Base-by-base conservation (phyloP, 53 echinoderm and acorn worm genomes). In the Zoroaster sp. region DNA sequence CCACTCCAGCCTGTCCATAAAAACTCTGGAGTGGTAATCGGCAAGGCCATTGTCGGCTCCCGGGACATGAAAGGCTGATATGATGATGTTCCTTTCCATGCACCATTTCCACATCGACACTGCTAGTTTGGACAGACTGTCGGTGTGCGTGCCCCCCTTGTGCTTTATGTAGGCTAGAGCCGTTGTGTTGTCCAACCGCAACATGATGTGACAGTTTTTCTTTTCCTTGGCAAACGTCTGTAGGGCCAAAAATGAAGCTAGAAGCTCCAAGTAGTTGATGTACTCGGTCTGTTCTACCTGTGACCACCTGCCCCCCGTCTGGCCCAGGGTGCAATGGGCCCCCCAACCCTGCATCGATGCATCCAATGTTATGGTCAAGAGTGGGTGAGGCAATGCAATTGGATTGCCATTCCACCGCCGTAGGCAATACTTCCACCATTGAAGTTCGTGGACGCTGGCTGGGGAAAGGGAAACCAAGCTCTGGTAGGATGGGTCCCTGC, bases 101-200 rank as follows among this genome's bases (percentile, higher is more conserved):
- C 92, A 90, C 94, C 88, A 94, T 76, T 89, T 39, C 94, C 94
- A 90, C 46, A 91, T 63, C 3, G 21, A 7, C 40, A 91, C 34
- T 0, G 89, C 89, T 18, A 94, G 40, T 41, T 72, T n/a, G 41
- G 88, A 66, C n/a, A 92, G 66, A 33, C 28, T 39, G 34, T 51
- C 53, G 35, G 86, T 73, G 38, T 85, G 87, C 8, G 83, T 94
- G 13, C 90, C 92, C 74, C 92, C 95, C 76, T 82, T 92, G 87
- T 94, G 89, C 9, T 92, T 94, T 17, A 90, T 86, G 87, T 92
- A 94, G 9, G 92, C 69, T 14, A 94, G 69, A 38, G 94, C 94
- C 75, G 94, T 94, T 0, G 92, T 90, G 72, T 94, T 94, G 89
- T 94, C 94, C 33, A 88, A 23, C 14, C 80, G 66, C 32, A 92